Evolutionary conservation across 1,140 invertebrate species (phyloP).

Genomic region (Cyphomyrmex costatus): DNA sequence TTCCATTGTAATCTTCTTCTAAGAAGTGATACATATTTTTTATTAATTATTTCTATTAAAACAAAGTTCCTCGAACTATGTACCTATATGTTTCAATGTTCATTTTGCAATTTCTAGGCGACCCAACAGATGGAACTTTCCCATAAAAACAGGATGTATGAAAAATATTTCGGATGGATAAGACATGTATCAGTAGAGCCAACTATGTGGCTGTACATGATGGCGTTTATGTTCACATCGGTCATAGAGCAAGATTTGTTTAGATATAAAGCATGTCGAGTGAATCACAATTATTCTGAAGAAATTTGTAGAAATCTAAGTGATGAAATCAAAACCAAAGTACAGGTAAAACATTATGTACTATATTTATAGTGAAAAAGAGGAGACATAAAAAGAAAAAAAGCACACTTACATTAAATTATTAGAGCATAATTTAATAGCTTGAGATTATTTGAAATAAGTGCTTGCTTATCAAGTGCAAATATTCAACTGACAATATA

Average conservation of each 20-base stretch:
- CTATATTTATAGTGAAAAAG: not conserved
- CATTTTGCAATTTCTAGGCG: not conserved
- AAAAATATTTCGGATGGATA: conserved; percentile 72
- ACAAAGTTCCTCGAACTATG: not conserved
- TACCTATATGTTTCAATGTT: conserved; percentile 17
- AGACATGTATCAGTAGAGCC: conserved; percentile 90
- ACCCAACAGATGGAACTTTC: not conserved
- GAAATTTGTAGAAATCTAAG: conserved; percentile 90
- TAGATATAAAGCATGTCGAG: conserved; percentile 90
- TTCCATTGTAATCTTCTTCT: no score
- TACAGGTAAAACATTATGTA: conserved; percentile 87
- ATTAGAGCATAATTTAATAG: not conserved
- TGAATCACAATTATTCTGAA: conserved; percentile 89
- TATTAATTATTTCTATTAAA: not conserved
- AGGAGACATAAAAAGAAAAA: not conserved
- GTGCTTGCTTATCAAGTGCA: not conserved
- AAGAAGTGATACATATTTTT: no score
- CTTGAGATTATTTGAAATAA: not conserved
- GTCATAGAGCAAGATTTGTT: conserved; percentile 93
- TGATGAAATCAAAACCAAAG: conserved; percentile 87
- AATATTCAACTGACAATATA: conserved; percentile 18
- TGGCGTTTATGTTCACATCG: conserved; percentile 92
- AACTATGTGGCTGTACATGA: conserved; percentile 93
- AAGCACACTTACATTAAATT: not conserved
- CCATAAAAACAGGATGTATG: not conserved